These are phyloP conservation scores for Polyploca ridens DNA, from an alignment of 2,888 invertebrate species.

Conservation along the genomic window DNA sequence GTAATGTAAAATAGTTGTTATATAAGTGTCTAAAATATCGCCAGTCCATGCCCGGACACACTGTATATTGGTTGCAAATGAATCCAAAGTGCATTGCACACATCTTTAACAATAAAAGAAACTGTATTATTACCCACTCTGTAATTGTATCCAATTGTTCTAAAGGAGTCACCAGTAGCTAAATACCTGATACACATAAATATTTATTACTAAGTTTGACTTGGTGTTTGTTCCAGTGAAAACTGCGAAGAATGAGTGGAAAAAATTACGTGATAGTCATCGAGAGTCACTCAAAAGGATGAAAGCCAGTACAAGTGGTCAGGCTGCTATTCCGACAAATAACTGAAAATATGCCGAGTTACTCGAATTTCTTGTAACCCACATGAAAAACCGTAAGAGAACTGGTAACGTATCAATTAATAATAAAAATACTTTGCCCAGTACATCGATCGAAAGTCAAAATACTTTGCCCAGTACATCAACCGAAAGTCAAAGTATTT, in stretches of 20 bases:
- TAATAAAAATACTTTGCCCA: constrained; percentile 19
- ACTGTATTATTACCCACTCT: constrained; percentile 27
- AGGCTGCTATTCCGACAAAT: constrained; percentile 27
- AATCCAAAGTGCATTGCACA: constrained; percentile 28
- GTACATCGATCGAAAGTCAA: constrained; percentile 20
- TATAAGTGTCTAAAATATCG: too few species aligned
- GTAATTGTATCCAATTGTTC: constrained; percentile 28
- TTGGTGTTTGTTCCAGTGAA: constrained; percentile 25
- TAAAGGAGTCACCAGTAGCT: constrained; percentile 30
- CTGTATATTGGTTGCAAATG: constrained; percentile 31
- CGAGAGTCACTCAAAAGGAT: constrained; percentile 30
- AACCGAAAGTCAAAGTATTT: constrained; percentile 23
- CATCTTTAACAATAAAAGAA: constrained; percentile 25
- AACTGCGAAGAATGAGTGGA: constrained; percentile 30
- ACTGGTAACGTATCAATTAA: constrained; percentile 20
- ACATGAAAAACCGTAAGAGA: constrained; percentile 29
- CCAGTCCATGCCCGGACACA: too few species aligned
- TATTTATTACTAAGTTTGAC: constrained; percentile 18
- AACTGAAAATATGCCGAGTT: constrained; percentile 30
- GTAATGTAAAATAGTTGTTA: too few species aligned
- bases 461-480: constrained; percentile 15
- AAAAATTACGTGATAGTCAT: constrained; percentile 31
- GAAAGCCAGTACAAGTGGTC: constrained; percentile 26
- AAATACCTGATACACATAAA: constrained; percentile 28
- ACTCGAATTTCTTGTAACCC: constrained; percentile 29